Conservation (phyloP, 2,888 invertebrate genomes). For the Drosophila diplacantha region DNA sequence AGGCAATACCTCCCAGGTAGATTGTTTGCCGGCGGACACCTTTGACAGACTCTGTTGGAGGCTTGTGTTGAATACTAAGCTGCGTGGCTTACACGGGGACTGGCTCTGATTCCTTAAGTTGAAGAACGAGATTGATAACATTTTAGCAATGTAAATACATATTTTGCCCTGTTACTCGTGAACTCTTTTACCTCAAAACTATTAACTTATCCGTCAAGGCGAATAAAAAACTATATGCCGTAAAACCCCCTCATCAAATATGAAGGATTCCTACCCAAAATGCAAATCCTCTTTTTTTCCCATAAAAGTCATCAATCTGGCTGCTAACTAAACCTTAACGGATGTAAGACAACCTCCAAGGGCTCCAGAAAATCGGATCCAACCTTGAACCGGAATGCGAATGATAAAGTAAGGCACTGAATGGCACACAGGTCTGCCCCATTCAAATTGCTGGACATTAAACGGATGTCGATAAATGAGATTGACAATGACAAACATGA, state of each 20-base stretch:
- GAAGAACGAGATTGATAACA: neutral
- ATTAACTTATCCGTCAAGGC: neutral
- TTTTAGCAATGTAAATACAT: no score
- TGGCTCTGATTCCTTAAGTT: neutral
- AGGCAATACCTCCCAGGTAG: neutral
- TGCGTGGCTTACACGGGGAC: neutral
- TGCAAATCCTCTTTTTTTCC: neutral
- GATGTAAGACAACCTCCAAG: slow-evolving; percentile 18
- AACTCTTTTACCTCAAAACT: neutral
- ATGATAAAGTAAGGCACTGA: slow-evolving; percentile 26
- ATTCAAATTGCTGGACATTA: slow-evolving; percentile 66
- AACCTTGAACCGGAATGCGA: slow-evolving; percentile 43
- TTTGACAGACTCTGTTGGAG: neutral
- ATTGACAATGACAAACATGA: slow-evolving; percentile 71
- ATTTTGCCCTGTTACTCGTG: neutral
- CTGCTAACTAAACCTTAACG: slow-evolving; percentile 15
- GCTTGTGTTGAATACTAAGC: neutral
- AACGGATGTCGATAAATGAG: slow-evolving; percentile 68
- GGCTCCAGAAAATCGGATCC: slow-evolving; percentile 4
- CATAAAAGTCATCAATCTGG: slow-evolving; percentile 22
- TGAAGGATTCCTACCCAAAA: neutral
- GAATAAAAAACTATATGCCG: neutral
- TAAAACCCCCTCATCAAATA: neutral
- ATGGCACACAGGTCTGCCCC: slow-evolving; percentile 37
- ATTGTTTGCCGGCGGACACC: slow-evolving; percentile 20